phyloP scores from a whole-genome alignment of 1,140 invertebrate species.

The Hesperophylax magnus region DNA sequence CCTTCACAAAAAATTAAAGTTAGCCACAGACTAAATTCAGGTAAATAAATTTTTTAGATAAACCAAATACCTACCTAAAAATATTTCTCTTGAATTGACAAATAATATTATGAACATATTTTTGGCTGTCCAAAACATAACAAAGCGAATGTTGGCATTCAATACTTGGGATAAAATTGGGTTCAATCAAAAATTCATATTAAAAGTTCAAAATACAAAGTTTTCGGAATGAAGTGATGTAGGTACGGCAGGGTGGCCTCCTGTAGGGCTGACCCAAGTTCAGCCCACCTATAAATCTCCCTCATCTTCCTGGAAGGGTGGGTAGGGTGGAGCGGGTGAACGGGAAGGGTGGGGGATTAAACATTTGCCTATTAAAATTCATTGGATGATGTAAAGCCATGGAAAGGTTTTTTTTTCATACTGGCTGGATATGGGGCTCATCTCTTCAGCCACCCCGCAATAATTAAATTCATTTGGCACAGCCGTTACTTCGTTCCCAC shows the following conservation, averaged over 20 bases:
- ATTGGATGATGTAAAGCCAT: conserved; percentile 37
- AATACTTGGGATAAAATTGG: not conserved
- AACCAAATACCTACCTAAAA: too few relatives aligned
- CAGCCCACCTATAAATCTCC: conserved; percentile 10
- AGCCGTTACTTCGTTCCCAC: not conserved
- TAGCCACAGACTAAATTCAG: too few relatives aligned
- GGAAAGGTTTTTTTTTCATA: conserved; percentile 27
- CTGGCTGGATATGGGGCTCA: conserved; percentile 19
- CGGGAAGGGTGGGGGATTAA: conserved; percentile 13
- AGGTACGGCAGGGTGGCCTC: not conserved
- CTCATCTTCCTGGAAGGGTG: not conserved
- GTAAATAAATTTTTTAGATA: too few relatives aligned
- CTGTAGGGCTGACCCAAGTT: conserved; percentile 7
- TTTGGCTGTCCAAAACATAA: not conserved
- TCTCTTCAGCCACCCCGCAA: conserved; percentile 28
- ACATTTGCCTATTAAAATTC: conserved; percentile 42
- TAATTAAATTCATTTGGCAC: conserved; percentile 41
- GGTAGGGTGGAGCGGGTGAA: not conserved
- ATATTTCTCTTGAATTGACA: not conserved
- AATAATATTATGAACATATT: not conserved
- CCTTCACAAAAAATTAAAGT: too few relatives aligned
- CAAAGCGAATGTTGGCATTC: not conserved
- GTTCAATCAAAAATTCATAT: conserved; percentile 7
- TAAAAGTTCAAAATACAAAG: conserved; percentile 8
- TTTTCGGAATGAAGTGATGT: conserved; percentile 11